These are phyloP conservation scores for Glyptemys insculpta DNA, from an alignment of 2,797 vertebrate species.

Conservation along the genomic window DNA sequence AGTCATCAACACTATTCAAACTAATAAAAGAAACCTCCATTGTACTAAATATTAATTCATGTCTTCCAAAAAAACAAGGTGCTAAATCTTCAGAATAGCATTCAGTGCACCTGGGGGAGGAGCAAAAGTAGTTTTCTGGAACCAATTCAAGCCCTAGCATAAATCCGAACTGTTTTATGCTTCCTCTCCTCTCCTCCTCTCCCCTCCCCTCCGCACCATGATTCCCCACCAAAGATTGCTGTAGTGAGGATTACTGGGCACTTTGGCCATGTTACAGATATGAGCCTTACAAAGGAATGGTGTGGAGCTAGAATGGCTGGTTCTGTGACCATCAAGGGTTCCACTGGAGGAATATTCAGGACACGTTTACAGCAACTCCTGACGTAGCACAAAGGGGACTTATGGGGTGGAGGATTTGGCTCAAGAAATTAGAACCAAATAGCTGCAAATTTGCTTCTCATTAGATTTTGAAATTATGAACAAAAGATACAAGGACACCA, in stretches of 20 bases:
- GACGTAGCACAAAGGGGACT: not conserved
- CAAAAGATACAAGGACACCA: not conserved
- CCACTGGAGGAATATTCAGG: not conserved
- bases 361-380: not conserved
- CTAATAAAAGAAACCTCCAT: conserved; percentile 41
- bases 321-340: not conserved
- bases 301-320: not conserved
- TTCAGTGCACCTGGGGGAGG: not conserved
- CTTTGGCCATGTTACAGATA: not conserved
- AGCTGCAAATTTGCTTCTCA: not conserved
- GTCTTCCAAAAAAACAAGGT: not conserved
- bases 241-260: not conserved
- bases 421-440: not conserved
- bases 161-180: not conserved
- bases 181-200: not conserved
- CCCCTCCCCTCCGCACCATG: not conserved
- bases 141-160: not conserved
- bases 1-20: conserved; percentile 33
- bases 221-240: not conserved
- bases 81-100: not conserved
- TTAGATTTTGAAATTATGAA: not conserved
- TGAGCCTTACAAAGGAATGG: not conserved
- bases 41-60: conserved; percentile 25
- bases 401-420: not conserved
- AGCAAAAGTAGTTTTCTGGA: not conserved